Evolutionary conservation across 2,888 invertebrate species (phyloP).

Genomic region (Cryptocheilus praepositus): DNA sequence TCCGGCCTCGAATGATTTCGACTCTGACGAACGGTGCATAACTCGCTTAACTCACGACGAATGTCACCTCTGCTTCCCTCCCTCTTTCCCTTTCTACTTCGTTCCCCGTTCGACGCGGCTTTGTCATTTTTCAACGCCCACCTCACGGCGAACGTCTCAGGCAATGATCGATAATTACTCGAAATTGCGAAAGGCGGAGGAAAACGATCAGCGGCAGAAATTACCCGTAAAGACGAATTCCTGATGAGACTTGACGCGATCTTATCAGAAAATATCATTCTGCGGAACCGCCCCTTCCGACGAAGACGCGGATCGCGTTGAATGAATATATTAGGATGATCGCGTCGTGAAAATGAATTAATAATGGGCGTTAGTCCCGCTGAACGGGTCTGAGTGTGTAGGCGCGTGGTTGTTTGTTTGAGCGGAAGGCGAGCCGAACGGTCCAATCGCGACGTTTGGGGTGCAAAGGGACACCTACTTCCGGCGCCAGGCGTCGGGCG

Average conservation of each 20-base stretch:
- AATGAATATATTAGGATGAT: background rate
- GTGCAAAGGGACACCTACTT: slow-evolving; percentile 49
- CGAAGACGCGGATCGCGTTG: background rate
- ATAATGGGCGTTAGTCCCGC: background rate
- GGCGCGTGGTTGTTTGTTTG: slow-evolving; percentile 20
- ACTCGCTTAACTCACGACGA: background rate
- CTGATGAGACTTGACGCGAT: too few relatives aligned
- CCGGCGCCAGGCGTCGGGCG: slow-evolving; percentile 57
- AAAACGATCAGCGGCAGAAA: too few relatives aligned
- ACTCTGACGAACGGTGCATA: background rate
- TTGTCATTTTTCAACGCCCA: too few relatives aligned
- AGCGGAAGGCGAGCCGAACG: slow-evolving; percentile 18
- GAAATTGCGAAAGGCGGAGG: too few relatives aligned
- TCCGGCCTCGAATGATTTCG: background rate
- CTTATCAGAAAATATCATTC: too few relatives aligned
- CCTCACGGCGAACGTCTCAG: too few relatives aligned
- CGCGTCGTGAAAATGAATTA: background rate
- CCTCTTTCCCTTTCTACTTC: too few relatives aligned
- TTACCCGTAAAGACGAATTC: too few relatives aligned
- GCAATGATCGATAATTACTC: too few relatives aligned
- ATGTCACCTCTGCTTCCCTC: background rate
- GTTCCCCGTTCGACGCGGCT: too few relatives aligned
- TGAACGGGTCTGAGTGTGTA: background rate
- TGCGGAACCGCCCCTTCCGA: too few relatives aligned
- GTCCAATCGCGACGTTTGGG: slow-evolving; percentile 19